Evolutionary conservation across 2,797 vertebrate species (phyloP).

Genomic region (Pseudochromis fuscus): DNA sequence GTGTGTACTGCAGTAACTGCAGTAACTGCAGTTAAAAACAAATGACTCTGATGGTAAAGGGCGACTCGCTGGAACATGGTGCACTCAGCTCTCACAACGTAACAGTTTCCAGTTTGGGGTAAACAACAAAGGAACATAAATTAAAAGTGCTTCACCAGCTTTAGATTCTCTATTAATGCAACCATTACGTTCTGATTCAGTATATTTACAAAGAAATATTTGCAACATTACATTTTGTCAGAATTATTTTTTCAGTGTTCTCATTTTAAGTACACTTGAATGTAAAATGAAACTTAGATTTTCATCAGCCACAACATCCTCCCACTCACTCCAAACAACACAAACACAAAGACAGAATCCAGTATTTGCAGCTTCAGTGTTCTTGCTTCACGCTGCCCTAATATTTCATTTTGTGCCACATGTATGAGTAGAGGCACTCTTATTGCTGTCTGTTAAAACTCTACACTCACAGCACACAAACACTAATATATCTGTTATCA

Average conservation of each 20-base stretch:
- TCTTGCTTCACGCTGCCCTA: constrained; percentile 11
- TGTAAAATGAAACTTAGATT: constrained; percentile 70
- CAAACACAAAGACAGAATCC: constrained; percentile 30
- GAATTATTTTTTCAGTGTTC: constrained; percentile 63
- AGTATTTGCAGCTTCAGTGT: constrained; percentile 33
- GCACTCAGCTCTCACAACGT: constrained; percentile 15
- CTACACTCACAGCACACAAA: constrained; percentile 38
- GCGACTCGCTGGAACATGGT: not conserved
- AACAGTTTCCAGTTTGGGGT: constrained; percentile 19
- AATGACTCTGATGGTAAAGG: not conserved
- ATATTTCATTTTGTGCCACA: constrained; percentile 48
- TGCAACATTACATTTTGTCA: constrained; percentile 55
- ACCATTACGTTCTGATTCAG: constrained; percentile 53
- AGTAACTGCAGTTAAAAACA: constrained; percentile 1
- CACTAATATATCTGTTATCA: constrained; percentile 26
- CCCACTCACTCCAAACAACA: constrained; percentile 46
- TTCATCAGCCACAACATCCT: constrained; percentile 48
- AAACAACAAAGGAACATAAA: constrained; percentile 24
- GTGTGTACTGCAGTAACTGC: too few relatives aligned
- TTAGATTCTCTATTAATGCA: constrained; percentile 51
- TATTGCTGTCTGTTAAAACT: constrained; percentile 62
- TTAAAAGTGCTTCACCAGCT: constrained; percentile 59
- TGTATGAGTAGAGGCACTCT: constrained; percentile 56
- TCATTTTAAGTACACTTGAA: constrained; percentile 87
- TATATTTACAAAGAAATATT: constrained; percentile 72